These are phyloP conservation scores for Pithys albifrons DNA, from an alignment of 2,113 vertebrate species.

Conservation along the genomic window DNA sequence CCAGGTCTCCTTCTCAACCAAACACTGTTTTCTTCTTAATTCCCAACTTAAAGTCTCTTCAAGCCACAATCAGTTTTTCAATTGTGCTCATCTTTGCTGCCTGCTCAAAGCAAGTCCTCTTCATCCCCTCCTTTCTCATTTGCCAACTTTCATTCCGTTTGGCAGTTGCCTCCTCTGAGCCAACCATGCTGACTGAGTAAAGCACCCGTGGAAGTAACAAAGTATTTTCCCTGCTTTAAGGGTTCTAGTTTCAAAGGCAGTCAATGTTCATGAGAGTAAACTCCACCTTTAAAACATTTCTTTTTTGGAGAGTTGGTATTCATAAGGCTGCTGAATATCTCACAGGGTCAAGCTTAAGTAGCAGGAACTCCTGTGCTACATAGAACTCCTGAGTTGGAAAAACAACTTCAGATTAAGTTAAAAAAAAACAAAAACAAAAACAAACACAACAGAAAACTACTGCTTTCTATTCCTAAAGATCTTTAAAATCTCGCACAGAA, in stretches of 20 bases:
- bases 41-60: not conserved
- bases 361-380: not conserved
- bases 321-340: not conserved
- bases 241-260: not conserved
- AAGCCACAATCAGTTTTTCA: not conserved
- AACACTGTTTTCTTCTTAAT: not conserved
- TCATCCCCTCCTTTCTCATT: not conserved
- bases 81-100: not conserved
- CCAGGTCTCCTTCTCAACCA: not conserved
- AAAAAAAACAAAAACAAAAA: no score
- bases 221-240: not conserved
- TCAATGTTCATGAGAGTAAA: not conserved
- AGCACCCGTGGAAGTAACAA: not conserved
- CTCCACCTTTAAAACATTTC: not conserved
- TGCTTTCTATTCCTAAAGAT: not conserved
- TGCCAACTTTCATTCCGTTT: not conserved
- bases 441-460: not conserved
- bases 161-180: not conserved
- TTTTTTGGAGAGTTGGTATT: not conserved
- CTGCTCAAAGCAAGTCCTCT: not conserved
- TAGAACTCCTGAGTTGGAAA: not conserved
- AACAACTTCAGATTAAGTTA: not conserved
- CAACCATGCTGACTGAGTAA: not conserved
- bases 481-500: not conserved
- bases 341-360: not conserved